phyloP scores from a whole-genome alignment of 2,888 invertebrate species.

The Brassicogethes aeneus region DNA sequence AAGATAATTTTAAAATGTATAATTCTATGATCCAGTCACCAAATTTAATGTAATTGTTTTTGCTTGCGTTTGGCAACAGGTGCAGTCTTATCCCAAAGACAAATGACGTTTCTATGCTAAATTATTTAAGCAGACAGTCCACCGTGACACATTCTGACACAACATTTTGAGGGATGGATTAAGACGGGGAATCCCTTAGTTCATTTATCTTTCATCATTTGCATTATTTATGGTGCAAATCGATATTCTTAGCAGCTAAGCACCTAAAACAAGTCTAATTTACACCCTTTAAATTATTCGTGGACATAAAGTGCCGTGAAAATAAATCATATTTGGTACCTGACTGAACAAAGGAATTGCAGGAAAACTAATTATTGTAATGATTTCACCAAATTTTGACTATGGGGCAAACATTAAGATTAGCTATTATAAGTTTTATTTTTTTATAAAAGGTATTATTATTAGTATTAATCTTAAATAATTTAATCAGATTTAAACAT shows the following conservation, averaged over 20 bases:
- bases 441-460: too few relatives aligned
- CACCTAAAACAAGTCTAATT: not conserved
- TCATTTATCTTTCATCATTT: constrained; percentile 1
- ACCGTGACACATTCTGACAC: not conserved
- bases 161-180: not conserved
- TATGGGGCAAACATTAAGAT: too few relatives aligned
- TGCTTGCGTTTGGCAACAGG: not conserved
- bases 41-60: too few relatives aligned
- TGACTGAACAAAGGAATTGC: too few relatives aligned
- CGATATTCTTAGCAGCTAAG: not conserved
- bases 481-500: too few relatives aligned
- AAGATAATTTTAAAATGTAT: too few relatives aligned
- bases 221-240: not conserved
- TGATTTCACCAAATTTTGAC: too few relatives aligned
- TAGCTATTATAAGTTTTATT: too few relatives aligned
- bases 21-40: too few relatives aligned
- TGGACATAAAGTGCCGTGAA: not conserved
- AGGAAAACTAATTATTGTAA: too few relatives aligned
- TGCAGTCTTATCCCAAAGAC: not conserved
- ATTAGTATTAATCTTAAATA: too few relatives aligned
- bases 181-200: not conserved
- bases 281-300: constrained; percentile 1
- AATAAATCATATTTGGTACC: not conserved
- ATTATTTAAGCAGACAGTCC: not conserved
- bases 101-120: not conserved